Evolutionary conservation across 1,140 invertebrate genomes (phyloP).

Genomic region (Drosophila varians): DNA sequence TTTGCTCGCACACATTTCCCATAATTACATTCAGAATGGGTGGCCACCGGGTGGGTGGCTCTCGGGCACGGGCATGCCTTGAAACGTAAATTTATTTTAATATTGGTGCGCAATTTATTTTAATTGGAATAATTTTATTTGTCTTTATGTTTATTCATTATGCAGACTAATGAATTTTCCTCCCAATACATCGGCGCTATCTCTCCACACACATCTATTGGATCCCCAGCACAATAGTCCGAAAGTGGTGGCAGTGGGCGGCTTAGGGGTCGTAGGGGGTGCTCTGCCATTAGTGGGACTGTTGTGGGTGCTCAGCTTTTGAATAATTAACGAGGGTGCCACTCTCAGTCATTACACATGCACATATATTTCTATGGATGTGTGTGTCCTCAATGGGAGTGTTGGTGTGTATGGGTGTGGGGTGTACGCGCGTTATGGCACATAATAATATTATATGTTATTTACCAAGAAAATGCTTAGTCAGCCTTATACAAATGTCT

Average conservation of each 20-base stretch:
- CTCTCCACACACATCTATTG: conserved; percentile 51
- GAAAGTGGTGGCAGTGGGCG: too few species aligned
- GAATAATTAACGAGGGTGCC: conserved; percentile 80
- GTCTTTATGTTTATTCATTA: conserved; percentile 83
- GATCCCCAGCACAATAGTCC: conserved; percentile 15
- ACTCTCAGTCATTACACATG: conserved; percentile 62
- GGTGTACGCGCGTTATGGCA: conserved; percentile 57
- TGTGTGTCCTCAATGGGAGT: neutral
- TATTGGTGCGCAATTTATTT: conserved; percentile 82
- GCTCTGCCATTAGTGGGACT: conserved; percentile 55
- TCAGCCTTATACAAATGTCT: conserved; percentile 82
- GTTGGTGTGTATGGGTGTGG: conserved; percentile 14
- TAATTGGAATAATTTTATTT: conserved; percentile 83
- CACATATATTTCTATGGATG: conserved; percentile 17
- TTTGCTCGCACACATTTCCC: conserved; percentile 35
- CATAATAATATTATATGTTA: conserved; percentile 82
- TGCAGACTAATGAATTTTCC: conserved; percentile 77
- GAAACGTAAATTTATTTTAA: conserved; percentile 74
- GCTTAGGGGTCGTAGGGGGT: conserved; percentile 4
- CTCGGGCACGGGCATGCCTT: conserved; percentile 37
- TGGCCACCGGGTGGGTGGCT: conserved; percentile 23
- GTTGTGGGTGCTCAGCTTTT: conserved; percentile 73
- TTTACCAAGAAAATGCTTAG: conserved; percentile 82
- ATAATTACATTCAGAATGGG: conserved; percentile 59
- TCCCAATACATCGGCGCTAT: conserved; percentile 50